phyloP scores from a whole-genome alignment of 2,113 vertebrate genomes.

The Cryptoleucopteryx plumbea region DNA sequence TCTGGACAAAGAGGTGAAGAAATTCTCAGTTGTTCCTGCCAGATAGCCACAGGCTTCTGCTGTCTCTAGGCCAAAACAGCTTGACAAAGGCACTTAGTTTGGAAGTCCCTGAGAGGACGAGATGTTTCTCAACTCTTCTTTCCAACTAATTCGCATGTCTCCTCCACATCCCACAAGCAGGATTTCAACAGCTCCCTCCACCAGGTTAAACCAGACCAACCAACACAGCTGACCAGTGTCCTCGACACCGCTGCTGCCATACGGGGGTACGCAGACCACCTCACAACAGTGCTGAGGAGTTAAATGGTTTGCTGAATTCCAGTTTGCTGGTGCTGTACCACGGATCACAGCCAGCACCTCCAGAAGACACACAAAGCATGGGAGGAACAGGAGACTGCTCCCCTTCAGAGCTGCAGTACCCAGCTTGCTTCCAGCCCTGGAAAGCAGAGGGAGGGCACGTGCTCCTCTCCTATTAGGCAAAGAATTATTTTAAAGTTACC shows the following conservation, averaged over 20 bases:
- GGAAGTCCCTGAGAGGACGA: neutral
- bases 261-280: neutral
- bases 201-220: neutral
- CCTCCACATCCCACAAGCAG: neutral
- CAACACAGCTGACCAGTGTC: neutral
- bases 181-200: neutral
- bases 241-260: fast-evolving
- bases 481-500: neutral
- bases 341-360: neutral
- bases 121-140: neutral
- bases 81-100: neutral
- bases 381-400: neutral
- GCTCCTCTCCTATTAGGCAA: neutral
- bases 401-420: neutral
- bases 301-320: neutral
- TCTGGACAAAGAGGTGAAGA: neutral
- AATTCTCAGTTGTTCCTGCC: neutral
- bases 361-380: neutral
- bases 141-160: neutral
- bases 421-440: neutral
- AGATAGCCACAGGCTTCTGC: neutral
- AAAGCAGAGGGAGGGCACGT: neutral
- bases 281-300: neutral
- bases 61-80: neutral
- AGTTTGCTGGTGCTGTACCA: neutral